A percentile compares a stretch with the other conserved stretches of the same genome.
Evolutionary conservation across 1,140 invertebrate species (phyloP).

Genomic region (Myzus persicae): DNA sequence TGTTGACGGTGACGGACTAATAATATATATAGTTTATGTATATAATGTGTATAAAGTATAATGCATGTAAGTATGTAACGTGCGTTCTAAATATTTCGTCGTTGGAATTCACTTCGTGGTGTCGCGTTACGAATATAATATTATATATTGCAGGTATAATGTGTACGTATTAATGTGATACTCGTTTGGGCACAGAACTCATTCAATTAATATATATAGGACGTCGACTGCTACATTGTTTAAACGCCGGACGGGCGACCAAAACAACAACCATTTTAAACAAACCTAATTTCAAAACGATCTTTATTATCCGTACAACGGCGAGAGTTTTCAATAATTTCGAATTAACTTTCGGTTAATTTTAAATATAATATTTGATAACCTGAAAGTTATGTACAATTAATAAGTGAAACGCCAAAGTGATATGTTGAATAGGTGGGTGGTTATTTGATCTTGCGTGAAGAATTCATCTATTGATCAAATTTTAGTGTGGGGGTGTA

Average conservation of each 20-base stretch:
- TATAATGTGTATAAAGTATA: background rate
- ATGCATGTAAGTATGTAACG: background rate
- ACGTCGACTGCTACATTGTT: background rate
- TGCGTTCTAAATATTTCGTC: background rate
- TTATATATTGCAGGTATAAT: background rate
- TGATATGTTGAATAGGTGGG: background rate
- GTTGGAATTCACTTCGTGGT: background rate
- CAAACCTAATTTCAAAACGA: background rate
- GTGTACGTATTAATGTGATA: background rate
- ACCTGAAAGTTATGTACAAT: background rate
- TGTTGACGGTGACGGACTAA: background rate
- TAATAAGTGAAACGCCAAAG: background rate
- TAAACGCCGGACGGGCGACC: background rate
- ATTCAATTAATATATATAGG: background rate
- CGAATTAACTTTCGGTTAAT: background rate
- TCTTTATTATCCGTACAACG: background rate
- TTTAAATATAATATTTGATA: background rate
- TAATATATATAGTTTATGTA: background rate
- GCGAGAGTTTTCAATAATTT: background rate
- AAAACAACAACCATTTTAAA: background rate
- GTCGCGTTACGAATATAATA: constrained; percentile 2
- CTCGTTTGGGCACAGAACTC: background rate
- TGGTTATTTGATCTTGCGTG: background rate
- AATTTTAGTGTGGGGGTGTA: background rate
- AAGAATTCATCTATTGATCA: background rate